Conservation (phyloP, 2,888 invertebrate species). For the Rhyacophila evoluta region DNA sequence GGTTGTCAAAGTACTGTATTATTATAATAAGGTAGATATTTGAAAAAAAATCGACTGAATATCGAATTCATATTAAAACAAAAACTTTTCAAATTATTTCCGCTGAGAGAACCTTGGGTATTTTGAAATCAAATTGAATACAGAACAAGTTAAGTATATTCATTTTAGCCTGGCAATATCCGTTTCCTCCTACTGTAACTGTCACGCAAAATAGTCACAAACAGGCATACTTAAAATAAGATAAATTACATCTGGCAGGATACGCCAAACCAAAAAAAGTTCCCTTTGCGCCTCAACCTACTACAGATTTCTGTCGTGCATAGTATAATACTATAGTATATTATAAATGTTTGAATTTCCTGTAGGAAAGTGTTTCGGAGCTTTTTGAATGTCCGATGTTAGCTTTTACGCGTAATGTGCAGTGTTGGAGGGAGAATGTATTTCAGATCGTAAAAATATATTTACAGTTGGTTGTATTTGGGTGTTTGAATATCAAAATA, state of each 20-base stretch:
- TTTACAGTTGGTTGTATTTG: too few relatives aligned
- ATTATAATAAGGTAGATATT: too few relatives aligned
- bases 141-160: neutral
- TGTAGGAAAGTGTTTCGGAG: neutral
- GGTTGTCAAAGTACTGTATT: too few relatives aligned
- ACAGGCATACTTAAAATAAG: slow-evolving; percentile 13
- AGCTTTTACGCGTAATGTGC: neutral
- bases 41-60: too few relatives aligned
- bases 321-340: neutral
- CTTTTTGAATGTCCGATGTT: neutral
- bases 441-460: too few relatives aligned
- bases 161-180: slow-evolving; percentile 16
- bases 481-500: too few relatives aligned
- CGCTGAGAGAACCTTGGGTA: neutral
- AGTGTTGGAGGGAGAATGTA: too few relatives aligned
- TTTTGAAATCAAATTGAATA: neutral
- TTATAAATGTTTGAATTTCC: slow-evolving; percentile 1
- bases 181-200: neutral
- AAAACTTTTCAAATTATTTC: too few relatives aligned
- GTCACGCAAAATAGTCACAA: slow-evolving; percentile 5
- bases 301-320: neutral
- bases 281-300: neutral
- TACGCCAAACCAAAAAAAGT: neutral
- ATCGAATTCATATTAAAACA: too few relatives aligned
- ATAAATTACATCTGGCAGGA: neutral